Base-by-base conservation (phyloP, 2,888 invertebrate species). In the Cordilura impudica region DNA sequence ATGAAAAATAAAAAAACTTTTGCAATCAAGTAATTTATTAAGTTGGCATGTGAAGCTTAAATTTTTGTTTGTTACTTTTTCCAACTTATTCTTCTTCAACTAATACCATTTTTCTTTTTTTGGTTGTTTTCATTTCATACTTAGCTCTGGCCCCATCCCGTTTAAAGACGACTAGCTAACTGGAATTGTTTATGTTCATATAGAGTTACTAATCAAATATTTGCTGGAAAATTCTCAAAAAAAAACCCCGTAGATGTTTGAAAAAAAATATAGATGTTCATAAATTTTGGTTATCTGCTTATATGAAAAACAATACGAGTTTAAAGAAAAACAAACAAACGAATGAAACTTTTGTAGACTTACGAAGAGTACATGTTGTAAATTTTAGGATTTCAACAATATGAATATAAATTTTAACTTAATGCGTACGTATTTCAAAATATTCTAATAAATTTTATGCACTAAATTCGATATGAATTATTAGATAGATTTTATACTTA, bases 11-110 rank as follows among this genome's bases (percentile, higher is more conserved):
- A 31, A 78, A 67, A 76, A 81, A 83, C 61, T 83, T 84, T 82
- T 82, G 81, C 85, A 83, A 82, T 82, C 82, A 80, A 78, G 83
- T 84, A 82, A 85, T 78, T 78, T 78, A 78, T 78, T 69, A 78
- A 78, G 73, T 73, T 78, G 73, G 69, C 78, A 78, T 79, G 54
- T 71, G 71, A 54, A 79, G 81, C 84, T 76, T 81, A 77, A 78
- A 61, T n/a, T 80, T 77, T 82, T 74, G 61, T 71, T 39, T 3
- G 14, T 1, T 2, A 14, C 39, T 60, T 51, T 58, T 21, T 39
- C 23, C 29, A 23, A 5, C 19, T 14, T 45, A 29, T 39, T 29
- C 45, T 16, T 26, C 63, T 47, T 35, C 14, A 6, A 14, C 49
- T 63, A 1, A 61, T 53, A 18, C n/a, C 35, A 5, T 14, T 26